phyloP scores from a whole-genome alignment of 2,797 vertebrate genomes.

The Sternarchorhynchus goeldii region DNA sequence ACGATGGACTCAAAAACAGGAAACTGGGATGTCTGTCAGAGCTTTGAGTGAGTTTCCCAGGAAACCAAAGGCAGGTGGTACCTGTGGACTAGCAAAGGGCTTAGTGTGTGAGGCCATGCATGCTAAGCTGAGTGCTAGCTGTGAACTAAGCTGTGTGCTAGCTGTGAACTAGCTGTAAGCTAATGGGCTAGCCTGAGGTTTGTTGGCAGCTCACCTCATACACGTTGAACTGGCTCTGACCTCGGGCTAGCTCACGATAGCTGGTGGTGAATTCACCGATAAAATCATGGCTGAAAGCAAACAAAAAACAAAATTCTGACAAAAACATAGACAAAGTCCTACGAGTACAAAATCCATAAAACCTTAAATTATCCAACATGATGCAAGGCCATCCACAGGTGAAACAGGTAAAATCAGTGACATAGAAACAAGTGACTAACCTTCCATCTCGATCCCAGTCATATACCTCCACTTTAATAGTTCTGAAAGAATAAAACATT shows the following conservation, averaged over 20 bases:
- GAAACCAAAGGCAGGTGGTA: neutral
- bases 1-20: neutral
- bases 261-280: conserved; percentile 96
- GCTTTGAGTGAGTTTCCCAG: conserved; percentile 10
- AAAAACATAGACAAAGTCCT: neutral
- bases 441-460: conserved; percentile 96
- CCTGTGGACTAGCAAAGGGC: neutral
- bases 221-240: conserved; percentile 92
- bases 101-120: neutral
- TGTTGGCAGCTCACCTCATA: conserved; percentile 82
- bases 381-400: neutral
- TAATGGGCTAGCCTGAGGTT: conserved; percentile 1
- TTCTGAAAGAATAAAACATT: conserved; percentile 70
- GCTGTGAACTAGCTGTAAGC: no score
- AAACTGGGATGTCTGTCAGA: neutral
- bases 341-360: neutral
- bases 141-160: no score
- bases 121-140: neutral
- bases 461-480: conserved; percentile 96
- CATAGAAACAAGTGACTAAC: conserved; percentile 68
- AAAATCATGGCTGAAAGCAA: conserved; percentile 86
- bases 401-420: neutral
- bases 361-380: neutral
- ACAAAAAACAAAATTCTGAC: neutral
- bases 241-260: conserved; percentile 90